A percentile compares a stretch with the other conserved stretches of the same genome.
phyloP scores from a whole-genome alignment of 2,113 vertebrate genomes.

The Uria aalge region DNA sequence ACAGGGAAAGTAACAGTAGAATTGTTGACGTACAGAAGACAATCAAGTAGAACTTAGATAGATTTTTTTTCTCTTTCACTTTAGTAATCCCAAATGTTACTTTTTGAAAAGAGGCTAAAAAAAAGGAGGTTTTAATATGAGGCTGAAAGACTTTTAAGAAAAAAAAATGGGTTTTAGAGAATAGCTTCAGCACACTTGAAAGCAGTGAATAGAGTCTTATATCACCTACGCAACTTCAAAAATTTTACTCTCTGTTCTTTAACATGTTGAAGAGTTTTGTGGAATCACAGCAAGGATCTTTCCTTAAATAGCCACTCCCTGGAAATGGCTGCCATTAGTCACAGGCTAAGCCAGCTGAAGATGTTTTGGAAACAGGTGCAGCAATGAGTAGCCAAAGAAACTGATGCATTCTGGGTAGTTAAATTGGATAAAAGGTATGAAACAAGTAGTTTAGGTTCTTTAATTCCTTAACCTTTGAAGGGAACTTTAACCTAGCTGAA shows the following conservation, averaged over 20 bases:
- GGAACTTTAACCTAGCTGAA: not conserved
- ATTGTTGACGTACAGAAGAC: not conserved
- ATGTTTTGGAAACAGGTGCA: slow-evolving; percentile 53
- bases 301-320: slow-evolving; percentile 51
- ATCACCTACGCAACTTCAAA: not conserved
- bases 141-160: slow-evolving; percentile 7
- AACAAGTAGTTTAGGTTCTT: not conserved
- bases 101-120: slow-evolving; percentile 20
- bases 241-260: not conserved
- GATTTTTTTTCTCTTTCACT: not conserved
- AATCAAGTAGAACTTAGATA: not conserved
- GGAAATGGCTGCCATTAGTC: slow-evolving; percentile 40
- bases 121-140: slow-evolving; percentile 10
- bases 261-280: not conserved
- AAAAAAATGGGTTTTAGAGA: not conserved
- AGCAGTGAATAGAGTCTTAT: not conserved
- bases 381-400: not conserved
- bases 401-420: not conserved
- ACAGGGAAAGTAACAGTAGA: not conserved
- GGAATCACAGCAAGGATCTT: slow-evolving; percentile 5
- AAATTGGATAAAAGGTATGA: not conserved
- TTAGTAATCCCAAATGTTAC: slow-evolving; percentile 15
- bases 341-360: slow-evolving; percentile 26
- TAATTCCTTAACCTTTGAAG: not conserved
- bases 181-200: slow-evolving; percentile 1